phyloP scores from a whole-genome alignment of 1,140 invertebrate species.

The Protaetia brevitarsis region DNA sequence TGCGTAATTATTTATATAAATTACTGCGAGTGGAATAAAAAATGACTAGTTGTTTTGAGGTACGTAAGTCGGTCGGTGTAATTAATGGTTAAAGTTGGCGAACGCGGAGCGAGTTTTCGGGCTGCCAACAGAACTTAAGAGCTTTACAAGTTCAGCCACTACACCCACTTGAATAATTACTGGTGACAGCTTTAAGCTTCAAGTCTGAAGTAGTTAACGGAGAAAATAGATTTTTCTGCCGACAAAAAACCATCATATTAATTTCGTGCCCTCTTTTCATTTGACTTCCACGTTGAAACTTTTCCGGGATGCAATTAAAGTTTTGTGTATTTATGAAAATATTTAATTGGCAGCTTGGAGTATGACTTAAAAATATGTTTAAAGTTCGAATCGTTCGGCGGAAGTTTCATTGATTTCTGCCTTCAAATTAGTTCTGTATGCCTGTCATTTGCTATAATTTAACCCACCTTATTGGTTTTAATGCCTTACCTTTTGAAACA shows the following conservation, averaged over 20 bases:
- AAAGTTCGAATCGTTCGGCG: too few species aligned
- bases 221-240: conserved; percentile 39
- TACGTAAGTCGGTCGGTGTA: conserved; percentile 39
- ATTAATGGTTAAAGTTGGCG: conserved; percentile 45
- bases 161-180: conserved; percentile 46
- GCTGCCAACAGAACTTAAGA: conserved; percentile 41
- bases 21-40: conserved; percentile 21
- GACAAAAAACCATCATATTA: neutral
- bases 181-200: conserved; percentile 42
- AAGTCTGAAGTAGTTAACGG: conserved; percentile 43
- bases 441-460: too few species aligned
- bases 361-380: too few species aligned
- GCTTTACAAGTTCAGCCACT: conserved; percentile 43
- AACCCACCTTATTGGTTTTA: too few species aligned
- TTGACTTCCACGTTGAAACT: neutral
- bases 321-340: neutral
- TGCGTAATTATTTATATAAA: conserved; percentile 5
- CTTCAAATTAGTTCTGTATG: too few species aligned
- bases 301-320: neutral
- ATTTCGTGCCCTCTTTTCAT: conserved; percentile 8
- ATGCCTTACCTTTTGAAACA: too few species aligned
- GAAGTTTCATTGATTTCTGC: too few species aligned
- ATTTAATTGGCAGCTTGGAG: neutral
- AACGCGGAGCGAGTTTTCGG: conserved; percentile 34
- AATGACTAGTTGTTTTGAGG: conserved; percentile 27